Percentiles rank a stretch among this genome's conserved stretches.
These are phyloP conservation scores for Pavo muticus DNA, from an alignment of 2,113 vertebrate genomes.

Conservation along the genomic window DNA sequence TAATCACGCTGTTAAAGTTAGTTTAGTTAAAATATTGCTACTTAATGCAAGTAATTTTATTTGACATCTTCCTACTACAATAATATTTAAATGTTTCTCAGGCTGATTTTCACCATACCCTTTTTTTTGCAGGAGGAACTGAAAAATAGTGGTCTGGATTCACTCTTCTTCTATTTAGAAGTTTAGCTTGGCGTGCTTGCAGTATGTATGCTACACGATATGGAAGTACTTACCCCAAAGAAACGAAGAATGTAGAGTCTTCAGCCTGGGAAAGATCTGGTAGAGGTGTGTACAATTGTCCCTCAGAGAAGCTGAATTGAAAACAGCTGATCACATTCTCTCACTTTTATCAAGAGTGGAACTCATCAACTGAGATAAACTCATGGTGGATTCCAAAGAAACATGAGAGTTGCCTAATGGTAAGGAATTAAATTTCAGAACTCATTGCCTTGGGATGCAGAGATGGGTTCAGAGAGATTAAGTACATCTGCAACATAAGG, in stretches of 20 bases:
- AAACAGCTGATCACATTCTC: not conserved
- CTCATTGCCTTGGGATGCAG: not conserved
- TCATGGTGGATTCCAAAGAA: not conserved
- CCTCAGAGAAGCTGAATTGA: not conserved
- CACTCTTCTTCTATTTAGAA: not conserved
- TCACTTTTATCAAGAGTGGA: not conserved
- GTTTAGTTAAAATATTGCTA: not conserved
- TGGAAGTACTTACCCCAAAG: not conserved
- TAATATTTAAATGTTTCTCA: not conserved
- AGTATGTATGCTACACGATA: not conserved
- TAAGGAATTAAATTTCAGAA: not conserved
- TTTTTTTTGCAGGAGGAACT: not conserved
- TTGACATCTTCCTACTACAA: not conserved
- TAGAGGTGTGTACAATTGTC: not conserved
- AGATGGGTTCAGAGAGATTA: not conserved
- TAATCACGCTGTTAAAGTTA: not conserved
- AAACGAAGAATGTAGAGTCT: not conserved
- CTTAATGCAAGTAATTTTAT: not conserved
- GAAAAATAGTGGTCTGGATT: not conserved
- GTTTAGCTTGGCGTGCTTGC: not conserved
- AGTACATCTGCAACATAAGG: not conserved
- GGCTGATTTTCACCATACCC: not conserved
- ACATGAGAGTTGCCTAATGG: accelerated
- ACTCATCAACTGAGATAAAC: not conserved
- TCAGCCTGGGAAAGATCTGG: not conserved